A percentile compares a stretch with the other conserved stretches of the same genome.
Evolutionary conservation across 2,113 vertebrate genomes (phyloP).

Genomic region (Butorides virescens): DNA sequence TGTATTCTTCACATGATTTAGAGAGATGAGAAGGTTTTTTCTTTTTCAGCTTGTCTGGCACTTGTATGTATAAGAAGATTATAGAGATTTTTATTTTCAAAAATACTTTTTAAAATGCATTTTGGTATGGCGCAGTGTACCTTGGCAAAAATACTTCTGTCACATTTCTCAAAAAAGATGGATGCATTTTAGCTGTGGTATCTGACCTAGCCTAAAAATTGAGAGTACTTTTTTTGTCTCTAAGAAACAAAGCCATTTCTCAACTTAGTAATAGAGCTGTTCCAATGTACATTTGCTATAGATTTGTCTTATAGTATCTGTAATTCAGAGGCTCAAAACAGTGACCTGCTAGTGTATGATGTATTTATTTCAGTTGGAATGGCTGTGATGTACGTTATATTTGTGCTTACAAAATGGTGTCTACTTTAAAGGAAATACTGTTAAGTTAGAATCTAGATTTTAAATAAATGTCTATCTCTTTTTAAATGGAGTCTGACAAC

Average conservation of each 20-base stretch:
- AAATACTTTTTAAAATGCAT: neutral
- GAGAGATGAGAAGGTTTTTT: neutral
- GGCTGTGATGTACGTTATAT: neutral
- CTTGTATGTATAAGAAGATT: neutral
- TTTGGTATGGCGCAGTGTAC: neutral
- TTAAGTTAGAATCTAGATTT: neutral
- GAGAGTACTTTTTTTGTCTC: neutral
- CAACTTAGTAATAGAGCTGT: neutral
- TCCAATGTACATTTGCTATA: neutral
- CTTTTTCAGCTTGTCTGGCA: neutral
- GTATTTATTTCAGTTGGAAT: neutral
- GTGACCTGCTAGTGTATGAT: neutral
- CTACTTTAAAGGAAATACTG: neutral
- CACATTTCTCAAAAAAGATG: neutral
- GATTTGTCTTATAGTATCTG: neutral
- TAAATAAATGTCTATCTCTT: neutral
- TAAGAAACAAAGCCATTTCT: neutral
- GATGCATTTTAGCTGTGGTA: neutral
- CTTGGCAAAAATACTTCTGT: neutral
- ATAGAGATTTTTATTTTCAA: neutral
- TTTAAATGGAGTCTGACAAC: neutral
- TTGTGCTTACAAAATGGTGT: neutral
- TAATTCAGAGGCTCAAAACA: neutral
- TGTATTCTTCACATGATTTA: neutral
- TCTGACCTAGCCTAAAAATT: neutral